Base-by-base conservation (phyloP, 92 coral and sea anemone genomes). In the Palythoa caribaeorum region DNA sequence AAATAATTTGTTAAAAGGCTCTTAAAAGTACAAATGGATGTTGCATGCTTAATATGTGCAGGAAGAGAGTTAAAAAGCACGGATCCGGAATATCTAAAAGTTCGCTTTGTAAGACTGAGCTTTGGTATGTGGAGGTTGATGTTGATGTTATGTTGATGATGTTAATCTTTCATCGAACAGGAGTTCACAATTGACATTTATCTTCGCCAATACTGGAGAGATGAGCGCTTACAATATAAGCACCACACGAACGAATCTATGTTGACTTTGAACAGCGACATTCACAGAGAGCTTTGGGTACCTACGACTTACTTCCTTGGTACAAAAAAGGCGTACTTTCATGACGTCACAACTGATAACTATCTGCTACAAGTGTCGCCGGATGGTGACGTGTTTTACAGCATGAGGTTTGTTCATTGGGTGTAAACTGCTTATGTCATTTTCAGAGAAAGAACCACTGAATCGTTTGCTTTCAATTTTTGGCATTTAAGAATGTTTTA, bases 301-400 rank as follows among this genome's bases (percentile, higher is more conserved):
- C 99, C 99, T 20, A 96, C 98, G 39, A 96, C 99, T 37, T 96
- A 96, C 81, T 96, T 96, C 55, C 87, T 96, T 19, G 94, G 92
- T 8, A 93, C 98, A 14, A 96, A 96, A 87, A 95, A 90, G 47
- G 99, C 99, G 10, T 96, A 96, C 86, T 94, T 96, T 38, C 99
- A 96, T 81, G 99, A 96, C 80, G 99, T 96, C 55, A 96, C 99
- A 70, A 96, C 99, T 1, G 99, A 95, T 78, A 96, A 96, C 77
- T 96, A 96, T 53, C 90, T 96, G 72, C 90, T 96, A 37, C 99
- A 96, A 87, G 95, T 96, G 35, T 79, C 80, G 78, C 99, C 96
- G 3, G 90, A 92, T 73, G 99, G 99, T 68, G 93, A 93, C 71
- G 68, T 96, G 55, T 96, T 96, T 83, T 96, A 95, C 84, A 95